Percentiles rank a stretch among this genome's conserved stretches.
Evolutionary conservation across 1,140 invertebrate genomes (phyloP).

Genomic region (Euwallacea fornicatus): DNA sequence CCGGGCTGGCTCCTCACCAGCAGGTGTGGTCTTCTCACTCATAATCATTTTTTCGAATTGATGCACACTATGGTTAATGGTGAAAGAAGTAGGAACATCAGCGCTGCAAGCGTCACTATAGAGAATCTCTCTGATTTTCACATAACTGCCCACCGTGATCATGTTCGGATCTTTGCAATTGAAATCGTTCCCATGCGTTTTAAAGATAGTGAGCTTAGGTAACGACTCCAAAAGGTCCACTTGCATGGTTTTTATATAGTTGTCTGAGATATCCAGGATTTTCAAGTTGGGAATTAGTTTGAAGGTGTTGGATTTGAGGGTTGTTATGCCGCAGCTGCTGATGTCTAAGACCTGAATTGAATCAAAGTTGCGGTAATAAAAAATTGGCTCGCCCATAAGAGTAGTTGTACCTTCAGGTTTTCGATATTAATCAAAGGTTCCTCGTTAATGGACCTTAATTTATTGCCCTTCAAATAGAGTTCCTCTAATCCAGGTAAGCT

Average conservation of each 20-base stretch:
- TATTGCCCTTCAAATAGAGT: constrained; percentile 45
- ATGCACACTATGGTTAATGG: constrained; percentile 16
- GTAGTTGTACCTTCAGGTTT: constrained; percentile 32
- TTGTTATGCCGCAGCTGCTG: constrained; percentile 56
- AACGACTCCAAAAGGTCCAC: constrained; percentile 53
- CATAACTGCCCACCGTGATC: constrained; percentile 26
- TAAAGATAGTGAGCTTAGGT: constrained; percentile 52
- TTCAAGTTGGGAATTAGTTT: constrained; percentile 55
- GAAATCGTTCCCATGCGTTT: constrained; percentile 54
- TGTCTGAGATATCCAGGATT: constrained; percentile 57
- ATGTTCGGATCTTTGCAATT: constrained; percentile 50
- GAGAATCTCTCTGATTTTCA: constrained; percentile 23
- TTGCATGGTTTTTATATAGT: constrained; percentile 55
- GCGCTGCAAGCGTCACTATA: constrained; percentile 34
- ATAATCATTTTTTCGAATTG: constrained; percentile 42
- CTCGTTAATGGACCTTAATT: constrained; percentile 34
- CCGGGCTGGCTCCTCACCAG: constrained; percentile 8
- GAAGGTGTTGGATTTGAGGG: constrained; percentile 54
- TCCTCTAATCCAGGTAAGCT: constrained; percentile 36
- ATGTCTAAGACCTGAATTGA: constrained; percentile 54
- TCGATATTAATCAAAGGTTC: constrained; percentile 35
- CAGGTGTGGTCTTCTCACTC: neutral
- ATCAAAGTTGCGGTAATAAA: neutral
- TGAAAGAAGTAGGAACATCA: neutral
- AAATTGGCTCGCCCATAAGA: neutral